Base-by-base conservation (phyloP, 1,140 invertebrate species). In the Drosophila kikkawai region DNA sequence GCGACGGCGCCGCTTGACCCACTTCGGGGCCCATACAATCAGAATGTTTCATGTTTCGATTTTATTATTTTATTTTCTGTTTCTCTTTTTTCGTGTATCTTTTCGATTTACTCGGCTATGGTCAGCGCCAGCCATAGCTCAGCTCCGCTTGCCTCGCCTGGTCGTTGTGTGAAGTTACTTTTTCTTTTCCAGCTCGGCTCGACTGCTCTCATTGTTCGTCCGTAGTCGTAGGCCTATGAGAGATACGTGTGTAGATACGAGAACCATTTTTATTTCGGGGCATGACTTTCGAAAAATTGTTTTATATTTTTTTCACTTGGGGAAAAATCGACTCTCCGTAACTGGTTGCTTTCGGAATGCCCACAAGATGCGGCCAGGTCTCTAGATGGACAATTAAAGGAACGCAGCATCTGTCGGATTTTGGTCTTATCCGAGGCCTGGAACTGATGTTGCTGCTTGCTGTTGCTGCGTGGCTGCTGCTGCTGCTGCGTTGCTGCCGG, bases 11-110 rank as follows among this genome's bases (percentile, higher is more conserved):
- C 29, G 84, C 55, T 84, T 91, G 90, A 91, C 90, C 90, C 77
- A 91, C 85, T 90, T 91, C 66, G 71, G 71, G 60, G 78, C 73
- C 75, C 83, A 76, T 87, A 92, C 91, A 92, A 92, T 92, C 91
- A 92, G 91, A 92, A 92, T 92, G 91, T 92, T 91, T 92, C 86
- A 91, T 91, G 86, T 92, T 88, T 92, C 91, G 91, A 91, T 92
- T 85, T 88, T 90, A 90, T 90, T 90, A 90, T 90, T 88, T 88
- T 88, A 84, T 90, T 90, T 90, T 84, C 80, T 84, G 69, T 83
- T 88, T 82, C 82, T 85, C 79, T 76, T 87, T 76, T 87, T 91
- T 84, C 75, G 64, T 82, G 73, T 91, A 88, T 84, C 81, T 88
- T 87, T 87, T 87, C 83, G 84, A 85, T 87, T 82, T 82, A 50